Evolutionary conservation across 2,888 invertebrate species (phyloP).

Genomic region (Drosophila atripex): DNA sequence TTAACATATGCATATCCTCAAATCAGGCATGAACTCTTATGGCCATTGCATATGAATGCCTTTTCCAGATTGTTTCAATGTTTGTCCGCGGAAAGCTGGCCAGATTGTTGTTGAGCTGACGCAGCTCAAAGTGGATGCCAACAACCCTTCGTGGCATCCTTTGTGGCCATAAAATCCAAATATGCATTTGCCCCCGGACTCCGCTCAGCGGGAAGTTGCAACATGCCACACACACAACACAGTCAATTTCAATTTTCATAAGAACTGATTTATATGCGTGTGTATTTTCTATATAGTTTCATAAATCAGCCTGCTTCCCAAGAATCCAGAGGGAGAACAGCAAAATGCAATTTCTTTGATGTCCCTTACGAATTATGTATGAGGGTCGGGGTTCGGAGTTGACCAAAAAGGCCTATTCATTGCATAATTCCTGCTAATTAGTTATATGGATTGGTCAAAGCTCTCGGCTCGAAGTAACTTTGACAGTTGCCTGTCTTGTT

Average conservation of each 20-base stretch:
- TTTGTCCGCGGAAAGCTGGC: conserved; percentile 17
- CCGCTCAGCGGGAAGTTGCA: conserved; percentile 57
- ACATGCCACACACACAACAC: conserved; percentile 29
- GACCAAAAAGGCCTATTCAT: conserved; percentile 19
- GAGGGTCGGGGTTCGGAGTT: background rate
- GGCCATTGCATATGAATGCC: conserved; percentile 25
- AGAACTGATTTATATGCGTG: conserved; percentile 32
- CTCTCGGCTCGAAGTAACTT: conserved; percentile 36
- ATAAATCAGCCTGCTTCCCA: conserved; percentile 11
- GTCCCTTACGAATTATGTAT: conserved; percentile 36
- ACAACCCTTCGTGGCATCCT: conserved; percentile 44
- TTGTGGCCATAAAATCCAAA: conserved; percentile 49
- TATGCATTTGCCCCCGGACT: conserved; percentile 35
- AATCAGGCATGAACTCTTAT: conserved; percentile 25
- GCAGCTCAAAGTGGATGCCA: conserved; percentile 48
- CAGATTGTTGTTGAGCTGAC: conserved; percentile 11
- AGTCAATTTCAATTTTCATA: conserved; percentile 35
- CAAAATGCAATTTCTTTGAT: conserved; percentile 43
- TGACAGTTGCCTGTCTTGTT: conserved; percentile 42
- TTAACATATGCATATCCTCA: conserved; percentile 6
- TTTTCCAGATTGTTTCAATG: conserved; percentile 27
- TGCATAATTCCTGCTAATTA: conserved; percentile 56
- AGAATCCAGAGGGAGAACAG: conserved; percentile 22
- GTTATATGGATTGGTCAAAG: conserved; percentile 17
- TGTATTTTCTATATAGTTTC: conserved; percentile 14